Evolutionary conservation across 92 coral and sea anemone genomes (phyloP).

Genomic region (Palythoa heliodiscus): DNA sequence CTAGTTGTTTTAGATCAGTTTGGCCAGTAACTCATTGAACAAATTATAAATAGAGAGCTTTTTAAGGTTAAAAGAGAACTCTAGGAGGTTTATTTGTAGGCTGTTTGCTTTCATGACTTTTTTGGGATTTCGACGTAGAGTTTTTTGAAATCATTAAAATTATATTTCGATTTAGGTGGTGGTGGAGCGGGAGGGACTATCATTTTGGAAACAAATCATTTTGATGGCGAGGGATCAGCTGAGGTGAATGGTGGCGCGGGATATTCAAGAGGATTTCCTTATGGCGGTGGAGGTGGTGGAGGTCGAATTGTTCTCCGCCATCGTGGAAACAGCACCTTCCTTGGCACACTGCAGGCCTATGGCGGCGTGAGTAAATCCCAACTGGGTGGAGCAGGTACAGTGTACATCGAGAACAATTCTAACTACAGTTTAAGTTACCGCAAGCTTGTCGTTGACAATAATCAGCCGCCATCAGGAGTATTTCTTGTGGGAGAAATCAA

Average conservation of each 20-base stretch:
- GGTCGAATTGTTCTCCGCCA: conserved; percentile 66
- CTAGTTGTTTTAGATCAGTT: too few species aligned
- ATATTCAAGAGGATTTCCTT: conserved; percentile 22
- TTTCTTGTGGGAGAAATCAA: conserved; percentile 51
- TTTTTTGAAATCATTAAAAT: background rate
- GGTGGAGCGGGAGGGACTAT: conserved; percentile 78
- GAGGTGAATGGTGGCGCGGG: conserved; percentile 70
- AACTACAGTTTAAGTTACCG: conserved; percentile 48
- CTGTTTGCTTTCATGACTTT: too few species aligned
- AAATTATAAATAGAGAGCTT: too few species aligned
- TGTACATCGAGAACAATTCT: conserved; percentile 54
- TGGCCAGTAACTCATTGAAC: too few species aligned
- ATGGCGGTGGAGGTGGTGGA: conserved; percentile 72
- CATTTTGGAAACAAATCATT: conserved; percentile 50
- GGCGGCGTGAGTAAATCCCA: conserved; percentile 64
- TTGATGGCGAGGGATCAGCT: conserved; percentile 74
- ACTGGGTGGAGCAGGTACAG: conserved; percentile 67
- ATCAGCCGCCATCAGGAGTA: conserved; percentile 40
- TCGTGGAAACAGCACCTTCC: conserved; percentile 55
- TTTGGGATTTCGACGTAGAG: background rate
- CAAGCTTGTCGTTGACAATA: conserved; percentile 53
- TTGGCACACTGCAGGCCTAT: conserved; percentile 66
- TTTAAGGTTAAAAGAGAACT: too few species aligned
- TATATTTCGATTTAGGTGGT: conserved; percentile 13
- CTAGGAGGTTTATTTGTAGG: too few species aligned